A percentile compares a stretch with the other conserved stretches of the same genome.
Conservation (phyloP, 2,113 vertebrate species). For the Dascyllus trimaculatus region DNA sequence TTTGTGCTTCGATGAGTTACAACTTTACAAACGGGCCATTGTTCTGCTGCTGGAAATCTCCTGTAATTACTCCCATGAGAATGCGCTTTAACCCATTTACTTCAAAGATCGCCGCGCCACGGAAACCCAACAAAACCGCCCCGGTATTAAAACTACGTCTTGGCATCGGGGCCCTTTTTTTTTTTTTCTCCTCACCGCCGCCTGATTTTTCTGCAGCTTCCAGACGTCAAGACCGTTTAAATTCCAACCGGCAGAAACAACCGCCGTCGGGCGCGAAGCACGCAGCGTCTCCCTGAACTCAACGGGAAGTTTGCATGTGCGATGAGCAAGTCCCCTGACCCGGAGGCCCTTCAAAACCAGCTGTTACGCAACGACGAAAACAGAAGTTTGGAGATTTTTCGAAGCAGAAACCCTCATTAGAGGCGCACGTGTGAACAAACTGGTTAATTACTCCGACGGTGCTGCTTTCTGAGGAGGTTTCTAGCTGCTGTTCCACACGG, state of each 20-base stretch:
- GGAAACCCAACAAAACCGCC: slow-evolving; percentile 40
- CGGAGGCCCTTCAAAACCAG: slow-evolving; percentile 26
- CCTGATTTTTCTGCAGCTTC: slow-evolving; percentile 44
- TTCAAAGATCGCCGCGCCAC: slow-evolving; percentile 64
- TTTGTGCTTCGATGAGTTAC: slow-evolving; percentile 60
- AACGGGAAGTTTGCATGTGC: slow-evolving; percentile 48
- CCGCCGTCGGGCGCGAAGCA: slow-evolving; percentile 28
- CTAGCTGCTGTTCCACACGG: slow-evolving; percentile 22
- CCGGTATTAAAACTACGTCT: slow-evolving; percentile 52
- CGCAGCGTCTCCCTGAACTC: slow-evolving; percentile 16
- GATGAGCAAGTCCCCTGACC: slow-evolving; percentile 19
- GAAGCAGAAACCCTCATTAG: slow-evolving; percentile 1
- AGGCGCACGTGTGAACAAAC: slow-evolving; percentile 35
- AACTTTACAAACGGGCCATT: slow-evolving; percentile 62
- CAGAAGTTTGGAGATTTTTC: neutral
- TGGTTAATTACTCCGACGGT: slow-evolving; percentile 13
- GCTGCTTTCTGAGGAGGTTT: slow-evolving; percentile 30
- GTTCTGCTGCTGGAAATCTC: slow-evolving; percentile 62
- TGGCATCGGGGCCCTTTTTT: slow-evolving; percentile 37
- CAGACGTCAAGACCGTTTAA: slow-evolving; percentile 43
- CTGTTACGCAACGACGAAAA: slow-evolving; percentile 32
- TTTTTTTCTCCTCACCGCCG: slow-evolving; percentile 16
- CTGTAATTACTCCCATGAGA: slow-evolving; percentile 66
- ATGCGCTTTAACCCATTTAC: slow-evolving; percentile 59
- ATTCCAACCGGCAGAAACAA: slow-evolving; percentile 40